Base-by-base conservation (phyloP, 2,797 vertebrate species). In the Chrosomus eos region DNA sequence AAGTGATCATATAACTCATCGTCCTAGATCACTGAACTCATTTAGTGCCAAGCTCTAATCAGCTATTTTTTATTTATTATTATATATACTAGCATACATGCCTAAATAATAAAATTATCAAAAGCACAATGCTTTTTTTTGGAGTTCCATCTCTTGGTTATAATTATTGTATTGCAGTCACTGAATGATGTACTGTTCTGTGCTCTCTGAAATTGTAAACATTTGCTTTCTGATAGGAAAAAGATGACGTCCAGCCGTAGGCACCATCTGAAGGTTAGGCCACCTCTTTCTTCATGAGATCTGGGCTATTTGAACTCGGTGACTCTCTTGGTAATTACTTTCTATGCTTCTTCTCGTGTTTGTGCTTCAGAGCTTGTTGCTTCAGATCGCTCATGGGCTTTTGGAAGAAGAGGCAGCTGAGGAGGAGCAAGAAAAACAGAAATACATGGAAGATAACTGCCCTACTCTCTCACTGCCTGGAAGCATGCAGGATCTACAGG, bases 381-480 rank as follows among this genome's bases (percentile, higher is more conserved):
- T 95, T 62, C 93, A 94, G 84, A 93, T 94, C 0, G 93, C 90
- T 0, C 62, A 91, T 80, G 23, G 62, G 2, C 80, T 93, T 87
- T 26, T 94, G 86, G 91, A 93, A 66, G 89, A 93, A 67, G 93
- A 93, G 80, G 91, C 81, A 0, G 33, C 5, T 19, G 74, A 91
- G 48, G 86, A 81, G 0, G 81, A 90, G 76, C 1, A 60, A n/a
- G 88, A 93, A 86, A 94, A 93, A 87, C 68, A 53, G 72, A 89
- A 14, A 77, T 92, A 93, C 90, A 91, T 95, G 88, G 83, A 94
- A 51, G 93, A 93, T 66, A 91, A 79, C 78, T 95, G 94, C 58
- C 90, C 92, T 7, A 0, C 14, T 2, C 73, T 94, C 51, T 86
- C 88, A 64, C 0, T 91, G 62, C 89, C 91, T 3, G 85, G 80